Base-by-base conservation (phyloP, 2,888 invertebrate species). In the Tenthredo amoena region DNA sequence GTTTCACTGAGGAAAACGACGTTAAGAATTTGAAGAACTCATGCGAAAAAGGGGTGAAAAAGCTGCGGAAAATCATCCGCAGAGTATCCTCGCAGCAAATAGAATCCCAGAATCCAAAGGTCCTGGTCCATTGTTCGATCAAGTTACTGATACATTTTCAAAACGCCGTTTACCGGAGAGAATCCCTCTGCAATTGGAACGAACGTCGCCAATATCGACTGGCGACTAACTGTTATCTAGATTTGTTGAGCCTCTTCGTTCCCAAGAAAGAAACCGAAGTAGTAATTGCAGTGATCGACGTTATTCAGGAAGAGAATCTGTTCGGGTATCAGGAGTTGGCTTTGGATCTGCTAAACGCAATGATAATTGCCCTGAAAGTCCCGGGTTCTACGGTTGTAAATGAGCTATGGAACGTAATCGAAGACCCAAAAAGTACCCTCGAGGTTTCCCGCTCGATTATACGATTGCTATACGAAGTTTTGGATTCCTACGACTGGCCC, bases 401-500 rank as follows among this genome's bases (percentile, higher is more conserved):
- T 9, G 86, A 86, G 6, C 85, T 93, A 31, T 90, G 89, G 85
- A 87, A 92, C 9, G 90, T 88, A 72, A 86, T 92, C n/a, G 90
- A 92, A 74, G 71, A 62, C 0, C 88, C 85, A 74, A 71, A 87
- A 43, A 90, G 89, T 7, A 92, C 94, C 55, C 87, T 93, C 0
- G 91, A 91, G 12, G 93, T 94, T 6, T 94, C 94, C 0, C 93
- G 94, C 72, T 93, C 94, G 87, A 93, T 95, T 1, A 92, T 95
- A 86, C 92, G 94, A 87, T 94, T 95, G 0, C 89, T 96, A 0
- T 95, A 95, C 86, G 94, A 94, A 85, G 89, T 95, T 4, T 90
- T 96, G 9, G 93, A 94, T 47, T 92, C 93, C 83, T 92, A 94
- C 1, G 91, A 93, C 72, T 95, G 95, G 95, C 89, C 91, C 18